These are phyloP conservation scores for Syrphus vitripennis DNA, from an alignment of 2,888 invertebrate species.

Conservation along the genomic window DNA sequence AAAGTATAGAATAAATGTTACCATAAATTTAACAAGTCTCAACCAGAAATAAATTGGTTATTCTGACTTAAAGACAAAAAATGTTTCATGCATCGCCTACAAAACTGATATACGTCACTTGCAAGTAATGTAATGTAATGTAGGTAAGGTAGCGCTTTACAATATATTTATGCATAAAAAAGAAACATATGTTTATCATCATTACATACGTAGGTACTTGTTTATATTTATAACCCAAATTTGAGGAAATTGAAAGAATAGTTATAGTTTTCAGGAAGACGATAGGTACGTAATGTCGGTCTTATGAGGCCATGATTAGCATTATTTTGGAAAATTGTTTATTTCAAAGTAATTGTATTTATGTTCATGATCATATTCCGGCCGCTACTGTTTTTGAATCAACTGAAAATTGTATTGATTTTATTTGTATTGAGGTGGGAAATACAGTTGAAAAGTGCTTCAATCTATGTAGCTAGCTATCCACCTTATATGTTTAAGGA, in stretches of 20 bases:
- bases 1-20: not conserved
- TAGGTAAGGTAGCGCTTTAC: too few species aligned
- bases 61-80: not conserved
- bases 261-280: not conserved
- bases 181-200: conserved; percentile 28
- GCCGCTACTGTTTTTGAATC: too few species aligned
- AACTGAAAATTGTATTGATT: too few species aligned
- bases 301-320: too few species aligned
- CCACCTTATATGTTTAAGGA: too few species aligned
- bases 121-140: conserved; percentile 1
- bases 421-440: too few species aligned
- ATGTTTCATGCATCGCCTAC: conserved; percentile 54
- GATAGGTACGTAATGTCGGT: too few species aligned
- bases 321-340: too few species aligned
- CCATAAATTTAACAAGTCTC: conserved; percentile 41
- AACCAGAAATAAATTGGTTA: conserved; percentile 21
- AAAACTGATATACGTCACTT: conserved; percentile 10
- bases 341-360: too few species aligned
- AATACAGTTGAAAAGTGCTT: too few species aligned
- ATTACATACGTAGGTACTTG: not conserved
- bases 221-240: not conserved
- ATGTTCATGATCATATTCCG: too few species aligned
- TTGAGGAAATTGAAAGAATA: not conserved
- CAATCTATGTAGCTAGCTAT: too few species aligned
- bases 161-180: not conserved